These are phyloP conservation scores for Platyrinchus mystaceus DNA, from an alignment of 2,797 vertebrate genomes.

Conservation along the genomic window DNA sequence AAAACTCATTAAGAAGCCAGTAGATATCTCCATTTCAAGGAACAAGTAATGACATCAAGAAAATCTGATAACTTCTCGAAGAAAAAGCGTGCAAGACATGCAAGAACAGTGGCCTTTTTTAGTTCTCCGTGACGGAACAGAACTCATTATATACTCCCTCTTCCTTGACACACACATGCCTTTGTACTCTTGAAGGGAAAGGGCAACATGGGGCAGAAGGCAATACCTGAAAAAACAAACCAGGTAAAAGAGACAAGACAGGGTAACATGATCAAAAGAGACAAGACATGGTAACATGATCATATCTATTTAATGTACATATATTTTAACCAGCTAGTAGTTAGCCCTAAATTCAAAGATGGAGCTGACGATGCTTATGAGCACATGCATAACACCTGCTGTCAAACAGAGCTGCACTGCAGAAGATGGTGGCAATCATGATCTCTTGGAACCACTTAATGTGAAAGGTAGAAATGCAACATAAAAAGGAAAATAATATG, in stretches of 20 bases:
- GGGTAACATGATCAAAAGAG: neutral
- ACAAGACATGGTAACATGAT: neutral
- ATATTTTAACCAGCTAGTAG: neutral
- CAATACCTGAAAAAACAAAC: neutral
- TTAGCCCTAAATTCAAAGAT: neutral
- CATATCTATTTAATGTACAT: rapidly evolving
- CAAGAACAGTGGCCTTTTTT: neutral
- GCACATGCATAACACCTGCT: neutral
- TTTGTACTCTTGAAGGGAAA: neutral
- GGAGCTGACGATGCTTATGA: neutral
- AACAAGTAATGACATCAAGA: neutral
- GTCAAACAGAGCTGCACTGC: neutral
- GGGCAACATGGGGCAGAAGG: neutral
- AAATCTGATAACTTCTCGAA: neutral
- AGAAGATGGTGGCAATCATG: neutral
- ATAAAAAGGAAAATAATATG: neutral
- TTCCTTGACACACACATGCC: neutral
- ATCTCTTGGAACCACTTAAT: neutral
- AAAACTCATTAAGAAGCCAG: slow-evolving; percentile 5
- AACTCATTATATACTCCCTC: neutral
- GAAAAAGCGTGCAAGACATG: neutral
- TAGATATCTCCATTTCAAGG: neutral
- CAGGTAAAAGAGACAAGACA: neutral
- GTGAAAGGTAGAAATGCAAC: neutral
- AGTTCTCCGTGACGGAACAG: rapidly evolving